Evolutionary conservation across 2,113 vertebrate genomes (phyloP), one percentile per base, ranked within the genome.

Genomic region (Pipa parva): DNA sequence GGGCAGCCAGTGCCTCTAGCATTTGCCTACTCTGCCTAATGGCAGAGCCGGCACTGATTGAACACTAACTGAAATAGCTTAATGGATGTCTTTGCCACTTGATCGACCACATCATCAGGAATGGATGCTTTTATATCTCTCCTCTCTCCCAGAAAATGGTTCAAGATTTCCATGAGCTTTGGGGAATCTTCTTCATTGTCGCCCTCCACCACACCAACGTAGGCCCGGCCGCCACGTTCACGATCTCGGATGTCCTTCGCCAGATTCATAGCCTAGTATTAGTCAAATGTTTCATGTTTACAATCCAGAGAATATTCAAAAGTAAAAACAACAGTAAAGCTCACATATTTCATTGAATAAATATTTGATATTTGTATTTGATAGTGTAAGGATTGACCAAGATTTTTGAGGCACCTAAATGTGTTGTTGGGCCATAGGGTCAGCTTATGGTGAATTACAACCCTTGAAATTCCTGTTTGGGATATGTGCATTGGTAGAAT

Each of bases 201-300:
- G 0, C 92, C 91, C 0, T 95, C 93, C 71, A 95, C 90, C 18
- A 94, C 61, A 0, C 76, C 85, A 57, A 95, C 83, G 2, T 92
- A 78, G 8, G 86, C 79, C 8, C 92, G 89, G 1, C 93, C 92
- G 0, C 87, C 93, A 0, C 92, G 87, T 60, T 95, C 93, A 57
- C 87, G 82, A 76, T 95, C 93, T 1, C 93, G 85, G 72, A 95
- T 93, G 65, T 93, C 92, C 74, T 93, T 95, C 25, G 91, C 91
- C 72, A 95, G 76, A 33, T 71, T 91, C 90, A 92, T 91, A 0
- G 82, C 92, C 93, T 95, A 74, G 18, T 58, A 63, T 5, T 1
- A 70, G 45, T 54, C 21, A 13, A 18, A 5, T 2, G 10, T 25
- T 25, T 10, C 1, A 1, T 1, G 33, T 37, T 37, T 10, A 2